Conservation (phyloP, 1,140 invertebrate species). For the Melanaphis sacchari region DNA sequence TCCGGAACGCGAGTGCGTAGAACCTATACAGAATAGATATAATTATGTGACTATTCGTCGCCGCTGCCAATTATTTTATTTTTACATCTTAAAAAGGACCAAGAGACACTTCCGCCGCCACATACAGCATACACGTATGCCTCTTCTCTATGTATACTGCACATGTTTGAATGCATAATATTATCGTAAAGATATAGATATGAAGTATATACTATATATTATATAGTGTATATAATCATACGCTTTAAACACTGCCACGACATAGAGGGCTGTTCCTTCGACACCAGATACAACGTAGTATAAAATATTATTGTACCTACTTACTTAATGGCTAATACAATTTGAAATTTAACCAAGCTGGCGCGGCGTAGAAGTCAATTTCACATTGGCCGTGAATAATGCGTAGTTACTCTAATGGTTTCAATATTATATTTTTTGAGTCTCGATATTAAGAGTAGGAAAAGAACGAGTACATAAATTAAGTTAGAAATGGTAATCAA, state of each 20-base stretch:
- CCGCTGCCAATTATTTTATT: constrained; percentile 38
- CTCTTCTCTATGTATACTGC: not conserved
- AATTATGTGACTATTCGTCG: constrained; percentile 5
- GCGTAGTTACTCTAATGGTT: not conserved
- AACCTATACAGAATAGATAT: not conserved
- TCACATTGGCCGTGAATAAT: not conserved
- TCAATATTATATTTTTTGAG: not conserved
- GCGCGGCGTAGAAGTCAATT: not conserved
- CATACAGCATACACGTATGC: not conserved
- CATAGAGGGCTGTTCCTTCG: not conserved
- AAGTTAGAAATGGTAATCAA: not conserved
- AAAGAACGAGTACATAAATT: not conserved
- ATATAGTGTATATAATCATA: not conserved
- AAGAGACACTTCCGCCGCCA: constrained; percentile 16
- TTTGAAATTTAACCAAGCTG: not conserved
- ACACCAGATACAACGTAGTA: not conserved
- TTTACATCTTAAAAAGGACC: constrained; percentile 26
- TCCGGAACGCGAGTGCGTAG: not conserved
- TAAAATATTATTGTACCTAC: not conserved
- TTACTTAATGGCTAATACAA: no score
- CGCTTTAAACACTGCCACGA: not conserved
- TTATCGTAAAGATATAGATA: not conserved
- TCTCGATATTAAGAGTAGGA: not conserved
- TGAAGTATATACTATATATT: no score
- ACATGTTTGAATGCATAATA: not conserved